Percentiles rank a stretch among this genome's conserved stretches.
Evolutionary conservation across 2,888 invertebrate species (phyloP).

Genomic region (Conomelus anceps): DNA sequence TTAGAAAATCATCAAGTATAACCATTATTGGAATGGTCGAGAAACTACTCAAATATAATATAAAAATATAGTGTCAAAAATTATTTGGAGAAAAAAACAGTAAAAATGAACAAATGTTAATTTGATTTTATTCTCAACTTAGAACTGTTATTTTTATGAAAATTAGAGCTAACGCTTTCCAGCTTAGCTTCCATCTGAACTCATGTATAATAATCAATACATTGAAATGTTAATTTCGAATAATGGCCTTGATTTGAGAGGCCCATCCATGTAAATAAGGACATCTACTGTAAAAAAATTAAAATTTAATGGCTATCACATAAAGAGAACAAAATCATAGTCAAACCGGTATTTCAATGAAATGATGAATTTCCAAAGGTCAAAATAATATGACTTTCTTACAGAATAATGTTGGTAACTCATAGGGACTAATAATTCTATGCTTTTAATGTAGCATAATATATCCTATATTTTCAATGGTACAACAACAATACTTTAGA

Average conservation of each 20-base stretch:
- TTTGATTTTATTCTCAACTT: not conserved
- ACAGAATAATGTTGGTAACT: not conserved
- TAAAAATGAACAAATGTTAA: no score
- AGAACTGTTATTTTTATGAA: not conserved
- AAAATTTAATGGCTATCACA: not conserved
- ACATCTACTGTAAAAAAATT: not conserved
- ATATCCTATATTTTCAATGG: not conserved
- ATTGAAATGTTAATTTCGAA: not conserved
- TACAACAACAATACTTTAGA: not conserved
- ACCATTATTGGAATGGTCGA: not conserved
- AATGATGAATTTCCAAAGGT: not conserved
- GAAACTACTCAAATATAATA: not conserved
- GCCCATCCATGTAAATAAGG: not conserved
- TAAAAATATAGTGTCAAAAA: not conserved
- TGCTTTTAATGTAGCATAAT: not conserved
- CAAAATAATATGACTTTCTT: not conserved
- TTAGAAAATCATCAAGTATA: not conserved
- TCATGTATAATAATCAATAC: not conserved
- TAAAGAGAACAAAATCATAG: not conserved
- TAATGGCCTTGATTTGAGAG: not conserved
- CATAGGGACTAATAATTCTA: not conserved
- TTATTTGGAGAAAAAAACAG: not conserved
- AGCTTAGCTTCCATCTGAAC: not conserved
- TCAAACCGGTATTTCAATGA: not conserved
- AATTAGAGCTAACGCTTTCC: not conserved